A percentile compares a stretch with the other conserved stretches of the same genome.
Evolutionary conservation across 1,140 invertebrate genomes (phyloP).

Genomic region (Theocolax elegans): DNA sequence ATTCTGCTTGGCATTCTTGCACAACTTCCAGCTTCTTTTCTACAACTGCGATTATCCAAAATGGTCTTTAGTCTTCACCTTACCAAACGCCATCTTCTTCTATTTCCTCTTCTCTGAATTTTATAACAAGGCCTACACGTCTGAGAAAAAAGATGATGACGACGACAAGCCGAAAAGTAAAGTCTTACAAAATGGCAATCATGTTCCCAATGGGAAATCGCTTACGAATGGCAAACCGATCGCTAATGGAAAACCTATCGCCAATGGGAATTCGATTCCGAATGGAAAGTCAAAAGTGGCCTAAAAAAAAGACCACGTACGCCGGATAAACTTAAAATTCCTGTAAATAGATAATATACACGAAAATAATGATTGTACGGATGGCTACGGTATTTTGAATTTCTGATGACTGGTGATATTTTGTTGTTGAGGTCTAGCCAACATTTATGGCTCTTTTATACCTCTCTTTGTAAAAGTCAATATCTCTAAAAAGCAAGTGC

Average conservation of each 20-base stretch:
- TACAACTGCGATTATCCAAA: constrained; percentile 87
- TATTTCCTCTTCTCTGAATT: constrained; percentile 84
- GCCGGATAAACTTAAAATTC: not conserved
- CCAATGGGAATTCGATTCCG: too few relatives aligned
- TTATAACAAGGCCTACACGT: constrained; percentile 77
- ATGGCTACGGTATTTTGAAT: not conserved
- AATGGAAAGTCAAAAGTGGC: constrained; percentile 18
- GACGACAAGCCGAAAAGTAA: constrained; percentile 38
- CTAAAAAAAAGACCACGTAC: constrained; percentile 4
- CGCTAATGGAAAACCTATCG: not conserved
- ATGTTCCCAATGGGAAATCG: not conserved
- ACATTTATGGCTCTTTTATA: too few relatives aligned
- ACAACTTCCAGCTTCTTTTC: constrained; percentile 83
- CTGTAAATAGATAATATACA: constrained; percentile 11
- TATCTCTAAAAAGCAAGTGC: too few relatives aligned
- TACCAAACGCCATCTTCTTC: constrained; percentile 85
- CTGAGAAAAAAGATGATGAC: constrained; percentile 18
- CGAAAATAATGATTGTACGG: not conserved
- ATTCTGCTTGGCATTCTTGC: constrained; percentile 81
- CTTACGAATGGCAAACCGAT: not conserved
- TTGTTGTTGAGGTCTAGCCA: not conserved
- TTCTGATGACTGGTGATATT: not conserved
- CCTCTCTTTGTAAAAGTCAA: too few relatives aligned
- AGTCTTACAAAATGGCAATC: not conserved
- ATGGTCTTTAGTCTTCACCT: constrained; percentile 76